A percentile compares a stretch with the other conserved stretches of the same genome.
phyloP scores from a whole-genome alignment of 2,797 vertebrate genomes.

The Taeniopygia guttata region DNA sequence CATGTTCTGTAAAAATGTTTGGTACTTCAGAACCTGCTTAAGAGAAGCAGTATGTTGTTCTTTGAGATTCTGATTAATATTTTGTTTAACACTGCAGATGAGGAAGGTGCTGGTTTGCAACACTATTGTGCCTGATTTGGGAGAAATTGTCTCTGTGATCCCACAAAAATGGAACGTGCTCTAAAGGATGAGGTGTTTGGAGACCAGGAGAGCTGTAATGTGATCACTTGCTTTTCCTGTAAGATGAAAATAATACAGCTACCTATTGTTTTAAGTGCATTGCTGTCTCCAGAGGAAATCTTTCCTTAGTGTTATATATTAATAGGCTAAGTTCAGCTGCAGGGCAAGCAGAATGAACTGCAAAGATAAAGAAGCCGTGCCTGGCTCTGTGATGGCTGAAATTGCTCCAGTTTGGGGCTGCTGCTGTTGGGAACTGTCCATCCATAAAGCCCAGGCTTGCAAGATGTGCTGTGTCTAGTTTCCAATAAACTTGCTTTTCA shows the following conservation, averaged over 20 bases:
- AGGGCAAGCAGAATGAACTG: not conserved
- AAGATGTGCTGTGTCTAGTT: not conserved
- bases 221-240: not conserved
- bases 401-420: not conserved
- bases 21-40: not conserved
- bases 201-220: not conserved
- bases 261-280: not conserved
- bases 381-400: not conserved
- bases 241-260: not conserved
- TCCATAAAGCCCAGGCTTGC: not conserved
- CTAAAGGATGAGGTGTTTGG: not conserved
- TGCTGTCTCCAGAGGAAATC: constrained; percentile 5
- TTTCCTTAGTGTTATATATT: not conserved
- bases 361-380: not conserved
- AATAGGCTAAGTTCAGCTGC: constrained; percentile 28
- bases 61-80: not conserved
- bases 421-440: not conserved
- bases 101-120: not conserved
- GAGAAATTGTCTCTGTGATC: not conserved
- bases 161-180: not conserved
- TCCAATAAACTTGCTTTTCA: not conserved
- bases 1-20: not conserved
- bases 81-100: not conserved
- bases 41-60: not conserved
- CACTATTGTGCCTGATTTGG: not conserved